Evolutionary conservation across 2,888 invertebrate genomes (phyloP), one percentile per base, ranked within the genome.

Genomic region (Octonoba sinensis): DNA sequence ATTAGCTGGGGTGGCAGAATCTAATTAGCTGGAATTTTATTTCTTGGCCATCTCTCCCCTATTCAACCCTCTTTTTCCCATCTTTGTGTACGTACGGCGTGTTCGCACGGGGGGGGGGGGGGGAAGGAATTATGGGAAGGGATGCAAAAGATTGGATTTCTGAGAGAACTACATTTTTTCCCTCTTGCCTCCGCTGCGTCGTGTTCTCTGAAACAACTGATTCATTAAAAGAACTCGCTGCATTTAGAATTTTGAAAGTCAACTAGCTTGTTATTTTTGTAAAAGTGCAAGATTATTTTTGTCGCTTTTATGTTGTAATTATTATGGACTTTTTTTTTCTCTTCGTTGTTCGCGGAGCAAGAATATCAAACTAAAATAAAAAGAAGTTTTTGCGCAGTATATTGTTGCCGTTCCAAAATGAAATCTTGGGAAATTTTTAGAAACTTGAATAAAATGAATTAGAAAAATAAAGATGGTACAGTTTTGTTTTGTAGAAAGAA

Each of bases 21-120:
- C 78, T 79, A 79, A 79, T 79, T 79, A 79, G 72, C 72, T 79
- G 78, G 72, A 79, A 79, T 79, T 79, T 79, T 79, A 79, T 79
- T 79, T 79, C 78, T 79, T 66, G 44, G 64, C 44, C 56, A 44
- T 49, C 36, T 47, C 66, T 49, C 51, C 65, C 46, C 59, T 51
- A 27, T 27, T 24, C 56, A 18, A 46, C 20, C 20, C 54, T 49
- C 18, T n/a, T 46, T 51, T 44, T 47, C 57, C 56, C 64, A 54
- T 54, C 64, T 36, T 20, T 64, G 27, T 13, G 51, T 49, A 56
- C 27, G 22, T 64, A 44, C 36, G 44, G 20, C 60, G 64, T 11
- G 64, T 64, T 64, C 44, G 36, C 44, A 47, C 24, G 27, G 60
- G 59, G 44, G 59, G 47, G 59, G 66, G 66, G 18, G 12, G 56